These are phyloP conservation scores for Aphyosemion australe DNA, from an alignment of 2,113 vertebrate species.

Conservation along the genomic window DNA sequence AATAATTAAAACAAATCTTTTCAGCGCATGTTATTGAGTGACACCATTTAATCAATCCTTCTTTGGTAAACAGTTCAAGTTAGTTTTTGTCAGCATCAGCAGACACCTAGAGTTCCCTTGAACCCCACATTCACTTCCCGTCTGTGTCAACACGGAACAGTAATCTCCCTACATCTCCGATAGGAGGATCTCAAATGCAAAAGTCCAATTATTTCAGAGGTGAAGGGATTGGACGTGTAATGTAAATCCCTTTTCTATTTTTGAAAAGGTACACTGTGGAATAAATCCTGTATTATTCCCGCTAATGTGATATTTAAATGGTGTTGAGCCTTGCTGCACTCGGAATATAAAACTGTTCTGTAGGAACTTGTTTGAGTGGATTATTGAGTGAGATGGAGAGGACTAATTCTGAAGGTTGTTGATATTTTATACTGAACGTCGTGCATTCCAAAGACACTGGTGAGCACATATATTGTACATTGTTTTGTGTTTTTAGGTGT, in stretches of 20 bases:
- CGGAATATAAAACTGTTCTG: background rate
- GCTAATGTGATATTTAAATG: constrained; percentile 27
- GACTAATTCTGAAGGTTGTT: background rate
- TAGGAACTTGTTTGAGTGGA: constrained; percentile 12
- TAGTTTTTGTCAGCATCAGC: too few species aligned
- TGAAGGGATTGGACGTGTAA: constrained; percentile 51
- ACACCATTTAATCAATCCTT: too few species aligned
- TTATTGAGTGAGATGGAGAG: background rate
- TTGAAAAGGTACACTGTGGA: constrained; percentile 40
- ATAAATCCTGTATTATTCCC: constrained; percentile 43
- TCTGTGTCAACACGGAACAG: constrained; percentile 16
- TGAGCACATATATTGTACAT: background rate
- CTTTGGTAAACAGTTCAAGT: too few species aligned
- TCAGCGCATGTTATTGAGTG: too few species aligned
- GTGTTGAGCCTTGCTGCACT: constrained; percentile 6
- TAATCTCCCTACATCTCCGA: constrained; percentile 39
- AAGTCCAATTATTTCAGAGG: constrained; percentile 59
- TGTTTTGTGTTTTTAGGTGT: background rate
- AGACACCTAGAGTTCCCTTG: constrained; percentile 5
- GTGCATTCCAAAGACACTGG: background rate
- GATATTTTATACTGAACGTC: background rate
- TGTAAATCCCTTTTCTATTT: constrained; percentile 48
- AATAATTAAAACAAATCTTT: too few species aligned
- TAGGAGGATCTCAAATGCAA: constrained; percentile 48
- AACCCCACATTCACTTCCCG: constrained; percentile 29